Percentiles rank a stretch among this genome's conserved stretches.
phyloP scores from a whole-genome alignment of 2,888 invertebrate species.

The Capitulum mitella region DNA sequence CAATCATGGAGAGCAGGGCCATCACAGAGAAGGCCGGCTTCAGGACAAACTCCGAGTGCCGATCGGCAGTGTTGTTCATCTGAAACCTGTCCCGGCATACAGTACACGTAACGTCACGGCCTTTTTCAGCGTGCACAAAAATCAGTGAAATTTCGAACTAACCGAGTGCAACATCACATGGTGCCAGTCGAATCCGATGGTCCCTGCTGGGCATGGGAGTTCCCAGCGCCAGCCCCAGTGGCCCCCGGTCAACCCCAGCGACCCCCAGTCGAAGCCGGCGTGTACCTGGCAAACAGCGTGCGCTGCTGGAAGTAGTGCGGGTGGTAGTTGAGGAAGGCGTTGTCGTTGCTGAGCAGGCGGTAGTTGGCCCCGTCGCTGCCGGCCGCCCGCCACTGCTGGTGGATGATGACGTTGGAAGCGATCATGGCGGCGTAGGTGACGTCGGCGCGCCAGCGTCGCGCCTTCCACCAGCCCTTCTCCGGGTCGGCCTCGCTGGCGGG shows the following conservation, averaged over 20 bases:
- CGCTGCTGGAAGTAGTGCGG: constrained; percentile 56
- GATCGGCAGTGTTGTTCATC: neutral
- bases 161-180: too few species aligned
- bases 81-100: neutral
- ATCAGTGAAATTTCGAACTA: too few species aligned
- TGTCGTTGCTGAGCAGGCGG: constrained; percentile 57
- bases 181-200: too few species aligned
- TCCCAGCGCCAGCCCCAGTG: too few species aligned
- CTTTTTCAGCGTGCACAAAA: too few species aligned
- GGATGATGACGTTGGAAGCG: constrained; percentile 46
- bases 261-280: too few species aligned
- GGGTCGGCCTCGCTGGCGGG: constrained; percentile 57
- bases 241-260: too few species aligned
- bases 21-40: neutral
- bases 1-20: neutral
- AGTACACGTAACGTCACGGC: too few species aligned
- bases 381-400: constrained; percentile 43
- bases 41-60: neutral
- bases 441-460: constrained; percentile 52
- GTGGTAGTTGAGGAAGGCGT: constrained; percentile 57
- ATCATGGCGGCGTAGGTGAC: constrained; percentile 54
- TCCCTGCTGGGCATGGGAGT: too few species aligned
- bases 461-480: constrained; percentile 53
- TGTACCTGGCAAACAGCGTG: constrained; percentile 52
- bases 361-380: constrained; percentile 41